Evolutionary conservation across 2,888 invertebrate genomes (phyloP).

Genomic region (Carpatolechia fugitivella): DNA sequence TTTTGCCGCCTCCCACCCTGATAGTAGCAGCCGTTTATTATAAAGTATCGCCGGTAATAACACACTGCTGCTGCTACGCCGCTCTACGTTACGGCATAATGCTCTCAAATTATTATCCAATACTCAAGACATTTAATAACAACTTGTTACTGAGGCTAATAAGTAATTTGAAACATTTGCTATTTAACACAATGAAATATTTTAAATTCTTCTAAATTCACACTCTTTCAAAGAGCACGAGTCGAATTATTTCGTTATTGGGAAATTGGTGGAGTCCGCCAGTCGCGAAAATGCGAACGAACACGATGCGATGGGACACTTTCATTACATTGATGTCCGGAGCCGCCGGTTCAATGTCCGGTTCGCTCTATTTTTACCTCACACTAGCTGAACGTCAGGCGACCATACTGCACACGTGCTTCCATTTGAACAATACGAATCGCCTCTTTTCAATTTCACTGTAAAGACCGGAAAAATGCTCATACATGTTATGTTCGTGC

Average conservation of each 20-base stretch:
- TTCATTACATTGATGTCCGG: conserved; percentile 70
- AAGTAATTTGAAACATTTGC: not conserved
- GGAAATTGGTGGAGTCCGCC: conserved; percentile 52
- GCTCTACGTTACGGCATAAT: conserved; percentile 30
- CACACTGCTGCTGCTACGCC: conserved; percentile 33
- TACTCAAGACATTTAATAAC: conserved; percentile 12
- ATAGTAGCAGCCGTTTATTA: conserved; percentile 45
- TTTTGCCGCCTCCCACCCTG: conserved; percentile 22
- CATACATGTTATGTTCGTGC: not conserved
- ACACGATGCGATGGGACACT: conserved; percentile 61
- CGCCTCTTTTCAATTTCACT: conserved; percentile 32
- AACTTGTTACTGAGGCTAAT: conserved; percentile 11
- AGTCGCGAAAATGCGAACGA: conserved; percentile 53
- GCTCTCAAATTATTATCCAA: conserved; percentile 23
- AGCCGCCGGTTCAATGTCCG: conserved; percentile 72
- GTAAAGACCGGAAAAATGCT: conserved; percentile 14
- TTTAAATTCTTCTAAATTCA: conserved; percentile 4
- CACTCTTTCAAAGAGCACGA: conserved; percentile 10
- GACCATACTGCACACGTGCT: conserved; percentile 45
- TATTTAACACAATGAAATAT: not conserved
- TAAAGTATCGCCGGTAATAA: conserved; percentile 39
- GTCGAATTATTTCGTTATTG: conserved; percentile 31
- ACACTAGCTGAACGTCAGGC: conserved; percentile 31
- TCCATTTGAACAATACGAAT: conserved; percentile 44
- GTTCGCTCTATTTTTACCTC: conserved; percentile 69